Base-by-base conservation (phyloP, 2,888 invertebrate genomes). In the Torymus aiolomorphi region DNA sequence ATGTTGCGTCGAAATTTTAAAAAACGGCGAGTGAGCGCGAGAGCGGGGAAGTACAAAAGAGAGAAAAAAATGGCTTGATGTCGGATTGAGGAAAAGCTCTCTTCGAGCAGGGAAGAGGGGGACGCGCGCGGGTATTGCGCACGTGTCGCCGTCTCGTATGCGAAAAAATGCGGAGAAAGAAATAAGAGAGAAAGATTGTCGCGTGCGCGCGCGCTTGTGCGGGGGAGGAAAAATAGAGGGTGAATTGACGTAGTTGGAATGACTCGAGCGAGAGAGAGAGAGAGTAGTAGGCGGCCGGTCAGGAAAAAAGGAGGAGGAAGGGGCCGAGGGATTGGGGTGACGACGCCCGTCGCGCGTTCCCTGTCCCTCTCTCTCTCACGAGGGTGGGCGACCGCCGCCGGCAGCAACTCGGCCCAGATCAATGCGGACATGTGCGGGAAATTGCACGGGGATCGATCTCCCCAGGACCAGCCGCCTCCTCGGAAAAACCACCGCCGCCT, bases 401-500 rank as follows among this genome's bases (percentile, higher is more conserved):
- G 86, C 87, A 86, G 87, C 88, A 88, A 89, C 88, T 87, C 88
- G 86, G 86, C 87, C 85, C 88, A 90, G 90, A 90, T 90, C 90
- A 88, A 90, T 90, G 90, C 87, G 88, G 88, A 89, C 89, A 88
- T 89, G 89, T 90, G 90, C 89, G 88, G 88, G 87, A 88, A 90
- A 90, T 90, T 89, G 89, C 89, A 89, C 87, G 86, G 87, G 87
- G 87, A 89, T 90, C 89, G 89, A 89, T 89, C 88, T 31, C 20
- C 61, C 85, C 85, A 85, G 86, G 87, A 87, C 87, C 42, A 42
- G 8, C 42, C 42, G 4, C 42, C 42, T 42, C 88, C 87, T 86
- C 83, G 85, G 86, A 84, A 85, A 86, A 85, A 82, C 83, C 84
- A 84, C 84, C 84, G 83, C 84, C 84, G 84, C 84, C 83, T 59